A percentile compares a stretch with the other conserved stretches of the same genome.
Evolutionary conservation across 2,888 invertebrate genomes (phyloP).

Genomic region (Noctuana brunneofusca): DNA sequence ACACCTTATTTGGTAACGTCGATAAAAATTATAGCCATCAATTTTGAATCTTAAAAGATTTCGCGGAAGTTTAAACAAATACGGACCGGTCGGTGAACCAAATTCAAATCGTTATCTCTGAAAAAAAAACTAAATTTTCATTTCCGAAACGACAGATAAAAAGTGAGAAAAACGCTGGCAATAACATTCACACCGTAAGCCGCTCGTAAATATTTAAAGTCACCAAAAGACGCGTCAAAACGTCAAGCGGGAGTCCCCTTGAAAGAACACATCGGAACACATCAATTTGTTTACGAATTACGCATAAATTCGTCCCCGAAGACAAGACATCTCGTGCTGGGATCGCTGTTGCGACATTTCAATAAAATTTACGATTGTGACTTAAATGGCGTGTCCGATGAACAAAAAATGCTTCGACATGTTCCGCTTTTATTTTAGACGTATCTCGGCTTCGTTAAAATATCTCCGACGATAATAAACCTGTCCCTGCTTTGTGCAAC

Average conservation of each 20-base stretch:
- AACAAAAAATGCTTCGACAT: conserved; percentile 74
- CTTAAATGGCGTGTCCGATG: conserved; percentile 79
- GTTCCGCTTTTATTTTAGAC: conserved; percentile 77
- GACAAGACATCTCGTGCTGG: conserved; percentile 80
- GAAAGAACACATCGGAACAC: conserved; percentile 70
- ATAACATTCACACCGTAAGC: conserved; percentile 34
- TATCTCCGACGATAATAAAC: conserved; percentile 76
- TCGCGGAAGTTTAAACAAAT: neutral
- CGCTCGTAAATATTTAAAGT: conserved; percentile 47
- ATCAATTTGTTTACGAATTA: conserved; percentile 83
- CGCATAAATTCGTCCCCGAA: conserved; percentile 81
- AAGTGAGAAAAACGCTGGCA: conserved; percentile 28
- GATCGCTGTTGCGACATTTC: conserved; percentile 81
- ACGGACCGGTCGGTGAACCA: neutral
- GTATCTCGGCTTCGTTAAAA: conserved; percentile 77
- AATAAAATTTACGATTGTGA: conserved; percentile 83
- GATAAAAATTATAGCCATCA: conserved; percentile 3
- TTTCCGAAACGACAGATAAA: conserved; percentile 17
- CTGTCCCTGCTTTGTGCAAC: conserved; percentile 64
- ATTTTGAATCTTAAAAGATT: conserved; percentile 2
- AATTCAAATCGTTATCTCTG: neutral
- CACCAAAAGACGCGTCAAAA: conserved; percentile 73
- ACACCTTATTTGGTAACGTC: conserved; percentile 3
- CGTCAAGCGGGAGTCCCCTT: conserved; percentile 67
- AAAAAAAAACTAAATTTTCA: conserved; percentile 13